Evolutionary conservation across 1,140 invertebrate genomes (phyloP).

Genomic region (Rhopalosiphum padi): DNA sequence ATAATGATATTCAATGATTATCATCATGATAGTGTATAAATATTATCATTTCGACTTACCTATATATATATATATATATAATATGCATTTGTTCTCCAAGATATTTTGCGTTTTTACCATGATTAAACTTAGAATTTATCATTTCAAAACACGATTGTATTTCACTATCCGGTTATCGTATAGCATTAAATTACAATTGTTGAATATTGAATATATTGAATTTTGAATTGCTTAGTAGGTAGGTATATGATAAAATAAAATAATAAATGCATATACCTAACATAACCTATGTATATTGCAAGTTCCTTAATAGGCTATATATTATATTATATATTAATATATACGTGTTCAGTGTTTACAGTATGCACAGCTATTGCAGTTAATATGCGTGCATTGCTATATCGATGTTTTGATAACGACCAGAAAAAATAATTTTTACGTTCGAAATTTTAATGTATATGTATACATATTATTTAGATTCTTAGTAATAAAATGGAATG

Average conservation of each 20-base stretch:
- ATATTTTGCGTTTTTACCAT: background rate
- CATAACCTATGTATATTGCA: background rate
- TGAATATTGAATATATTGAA: slow-evolving; percentile 34
- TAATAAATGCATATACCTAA: background rate
- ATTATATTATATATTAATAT: background rate
- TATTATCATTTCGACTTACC: background rate
- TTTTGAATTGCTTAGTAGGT: slow-evolving; percentile 2
- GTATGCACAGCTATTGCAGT: background rate
- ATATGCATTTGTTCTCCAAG: background rate
- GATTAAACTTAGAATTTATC: background rate
- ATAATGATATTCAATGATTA: background rate
- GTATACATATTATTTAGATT: background rate
- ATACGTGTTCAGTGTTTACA: background rate
- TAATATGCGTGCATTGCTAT: background rate
- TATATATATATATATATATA: background rate
- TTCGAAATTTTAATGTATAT: background rate
- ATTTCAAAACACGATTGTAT: slow-evolving; percentile 32
- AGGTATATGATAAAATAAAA: background rate
- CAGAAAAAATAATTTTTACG: background rate
- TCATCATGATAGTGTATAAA: background rate
- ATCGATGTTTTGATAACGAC: background rate
- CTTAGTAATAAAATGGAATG: background rate
- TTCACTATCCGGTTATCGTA: slow-evolving; percentile 32
- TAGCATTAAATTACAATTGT: slow-evolving; percentile 17
- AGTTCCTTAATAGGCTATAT: background rate